Percentiles rank a stretch among this genome's conserved stretches.
These are phyloP conservation scores for Todus mexicanus DNA, from an alignment of 2,797 vertebrate species.

Conservation along the genomic window DNA sequence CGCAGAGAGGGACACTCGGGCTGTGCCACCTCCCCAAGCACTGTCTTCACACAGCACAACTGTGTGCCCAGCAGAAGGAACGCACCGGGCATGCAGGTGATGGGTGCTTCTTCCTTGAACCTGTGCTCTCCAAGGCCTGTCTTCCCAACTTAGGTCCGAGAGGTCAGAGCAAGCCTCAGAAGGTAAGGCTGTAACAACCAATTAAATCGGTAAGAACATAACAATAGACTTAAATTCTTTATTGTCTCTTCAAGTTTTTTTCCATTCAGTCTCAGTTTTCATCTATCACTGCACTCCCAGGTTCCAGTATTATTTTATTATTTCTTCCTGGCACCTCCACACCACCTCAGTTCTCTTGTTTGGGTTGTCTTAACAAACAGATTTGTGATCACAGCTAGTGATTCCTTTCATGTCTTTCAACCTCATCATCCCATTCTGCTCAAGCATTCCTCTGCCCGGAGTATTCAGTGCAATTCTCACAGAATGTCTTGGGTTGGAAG, in stretches of 20 bases:
- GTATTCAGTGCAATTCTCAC: neutral
- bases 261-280: neutral
- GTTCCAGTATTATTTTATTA: neutral
- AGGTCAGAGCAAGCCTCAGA: neutral
- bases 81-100: rapidly evolving
- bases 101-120: neutral
- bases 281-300: neutral
- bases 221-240: neutral
- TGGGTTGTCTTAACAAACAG: neutral
- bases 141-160: neutral
- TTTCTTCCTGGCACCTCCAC: neutral
- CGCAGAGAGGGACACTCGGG: rapidly evolving
- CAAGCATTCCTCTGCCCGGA: neutral
- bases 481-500: too few relatives aligned
- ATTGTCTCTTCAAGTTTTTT: neutral
- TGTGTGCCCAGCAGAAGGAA: rapidly evolving
- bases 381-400: neutral
- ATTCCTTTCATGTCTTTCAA: neutral
- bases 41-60: rapidly evolving
- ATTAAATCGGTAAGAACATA: neutral
- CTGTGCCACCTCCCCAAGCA: neutral
- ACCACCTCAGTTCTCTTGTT: neutral
- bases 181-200: neutral
- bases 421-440: neutral
- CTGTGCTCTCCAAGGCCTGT: rapidly evolving